Base-by-base conservation (phyloP, 2,113 vertebrate species). In the Athene cunicularia region DNA sequence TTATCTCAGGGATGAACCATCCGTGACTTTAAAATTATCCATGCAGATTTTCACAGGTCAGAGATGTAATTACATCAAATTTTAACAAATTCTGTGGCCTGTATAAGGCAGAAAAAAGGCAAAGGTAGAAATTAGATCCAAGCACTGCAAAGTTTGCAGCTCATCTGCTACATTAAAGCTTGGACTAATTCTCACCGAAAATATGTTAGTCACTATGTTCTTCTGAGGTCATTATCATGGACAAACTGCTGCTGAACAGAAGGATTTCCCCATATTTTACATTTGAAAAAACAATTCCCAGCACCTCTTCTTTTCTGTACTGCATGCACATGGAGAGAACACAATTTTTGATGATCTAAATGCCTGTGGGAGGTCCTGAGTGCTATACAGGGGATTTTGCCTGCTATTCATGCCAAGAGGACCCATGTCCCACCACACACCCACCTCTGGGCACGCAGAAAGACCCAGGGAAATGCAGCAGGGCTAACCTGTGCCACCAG, bases 1-100 rank as follows among this genome's bases (percentile, higher is more conserved):
- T 84, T 75, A 62, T 71, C 68, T 86, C 80, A 66, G 80, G 67
- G 28, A 59, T 59, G 15, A 30, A 43, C 7, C 45, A 77, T 73
- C 45, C 53, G 94, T 62, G 37, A 80, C 32, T 66, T 58, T 70
- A 83, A 88, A 80, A 86, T 73, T 26, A 88, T 39, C 59, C 63
- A 86, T 74, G 79, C 72, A 88, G 47, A 74, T 74, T 96, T 94
- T 67, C 30, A 83, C 0, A 0, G 50, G 75, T 88, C 63, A 92
- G 80, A 93, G 71, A 32, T 67, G 14, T 63, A 94, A 94, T 83
- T 86, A 71, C 9, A 94, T 47, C 56, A 83, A 80, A 77, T 92
- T 75, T 90, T 80, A 82, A 88, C 90, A 93, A 59, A 90, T 71
- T 62, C 41, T 35, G 4, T 52, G 19, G 41, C 37, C 33, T 58